Evolutionary conservation across 2,888 invertebrate species (phyloP), one percentile per base, ranked within the genome.

Genomic region (Amiota mariae): DNA sequence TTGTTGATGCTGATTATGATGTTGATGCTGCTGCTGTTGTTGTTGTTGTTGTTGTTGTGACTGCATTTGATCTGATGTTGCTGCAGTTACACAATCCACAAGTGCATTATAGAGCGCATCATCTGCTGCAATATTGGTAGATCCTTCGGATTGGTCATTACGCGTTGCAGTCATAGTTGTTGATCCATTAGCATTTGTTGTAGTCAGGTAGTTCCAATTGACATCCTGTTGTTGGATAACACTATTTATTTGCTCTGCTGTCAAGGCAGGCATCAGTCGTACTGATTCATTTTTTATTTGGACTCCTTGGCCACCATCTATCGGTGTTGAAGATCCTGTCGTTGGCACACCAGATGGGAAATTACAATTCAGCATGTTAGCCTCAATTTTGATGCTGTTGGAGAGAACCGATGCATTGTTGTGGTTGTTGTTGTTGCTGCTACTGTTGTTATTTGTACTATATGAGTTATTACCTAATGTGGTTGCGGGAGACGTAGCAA

Each of bases 341-440:
- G 76, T 77, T 36, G 36, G 6, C 18, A 59, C 75, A 15, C 76
- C 63, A 18, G 76, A 70, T 47, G 79, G 78, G 76, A 78, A 80
- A 18, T 71, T 79, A 49, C 83, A 87, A 75, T 73, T 86, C 67
- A 72, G 75, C 71, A 68, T 54, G n/a, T 54, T 82, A 81, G 67
- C 51, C 70, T 87, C 87, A 6, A 87, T 84, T 80, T 88, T 87
- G 18, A 87, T 87, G 78, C 77, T 80, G 75, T 81, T 87, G 56
- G 78, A 78, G 73, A 54, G 79, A 86, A 76, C 78, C 81, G 56
- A 79, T 81, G 1, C 81, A 80, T 36, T 79, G 78, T 76, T 78
- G 49, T 72, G 76, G 75, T 73, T 71, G 61, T 76, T 77, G 70
- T 71, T 78, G 49, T 72, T 73, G 47, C 15, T 54, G 63, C 46